phyloP scores from a whole-genome alignment of 2,888 invertebrate species.

The Cremastinae sp. region DNA sequence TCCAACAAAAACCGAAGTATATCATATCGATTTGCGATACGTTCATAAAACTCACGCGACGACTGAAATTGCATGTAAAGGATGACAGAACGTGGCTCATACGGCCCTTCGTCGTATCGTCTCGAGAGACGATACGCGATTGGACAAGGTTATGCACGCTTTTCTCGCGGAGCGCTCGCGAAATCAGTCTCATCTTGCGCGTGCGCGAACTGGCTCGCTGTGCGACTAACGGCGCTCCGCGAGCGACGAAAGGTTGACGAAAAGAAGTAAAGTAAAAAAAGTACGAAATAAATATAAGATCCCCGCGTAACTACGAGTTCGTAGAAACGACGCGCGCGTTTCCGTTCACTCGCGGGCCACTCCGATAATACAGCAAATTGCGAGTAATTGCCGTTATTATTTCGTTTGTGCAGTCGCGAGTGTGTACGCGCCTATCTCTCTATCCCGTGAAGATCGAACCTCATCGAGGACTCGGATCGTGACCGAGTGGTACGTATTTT shows the following conservation, averaged over 20 bases:
- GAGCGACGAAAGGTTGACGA: too few relatives aligned
- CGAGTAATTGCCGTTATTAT: slow-evolving; percentile 58
- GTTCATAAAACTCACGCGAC: too few relatives aligned
- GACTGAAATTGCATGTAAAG: too few relatives aligned
- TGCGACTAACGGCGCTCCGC: too few relatives aligned
- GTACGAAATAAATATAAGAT: slow-evolving; percentile 2
- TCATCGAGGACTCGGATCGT: slow-evolving; percentile 20
- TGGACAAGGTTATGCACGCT: too few relatives aligned
- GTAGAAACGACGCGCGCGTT: slow-evolving; percentile 33
- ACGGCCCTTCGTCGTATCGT: too few relatives aligned
- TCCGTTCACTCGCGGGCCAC: slow-evolving; percentile 50
- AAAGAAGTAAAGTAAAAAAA: neutral
- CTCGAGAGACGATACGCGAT: too few relatives aligned
- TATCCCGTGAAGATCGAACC: neutral
- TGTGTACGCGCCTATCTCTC: slow-evolving; percentile 4
- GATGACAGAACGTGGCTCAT: too few relatives aligned
- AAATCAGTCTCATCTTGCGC: neutral
- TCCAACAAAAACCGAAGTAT: too few relatives aligned
- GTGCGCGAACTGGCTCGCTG: too few relatives aligned
- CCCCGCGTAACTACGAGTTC: slow-evolving; percentile 2
- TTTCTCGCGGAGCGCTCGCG: neutral
- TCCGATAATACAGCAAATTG: slow-evolving; percentile 54
- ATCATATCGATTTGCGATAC: too few relatives aligned
- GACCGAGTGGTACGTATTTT: slow-evolving; percentile 45
- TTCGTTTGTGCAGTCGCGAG: slow-evolving; percentile 40